A percentile compares a stretch with the other conserved stretches of the same genome.
These are phyloP conservation scores for Lycophotia porphyrea DNA, from an alignment of 2,888 invertebrate species.

Conservation along the genomic window DNA sequence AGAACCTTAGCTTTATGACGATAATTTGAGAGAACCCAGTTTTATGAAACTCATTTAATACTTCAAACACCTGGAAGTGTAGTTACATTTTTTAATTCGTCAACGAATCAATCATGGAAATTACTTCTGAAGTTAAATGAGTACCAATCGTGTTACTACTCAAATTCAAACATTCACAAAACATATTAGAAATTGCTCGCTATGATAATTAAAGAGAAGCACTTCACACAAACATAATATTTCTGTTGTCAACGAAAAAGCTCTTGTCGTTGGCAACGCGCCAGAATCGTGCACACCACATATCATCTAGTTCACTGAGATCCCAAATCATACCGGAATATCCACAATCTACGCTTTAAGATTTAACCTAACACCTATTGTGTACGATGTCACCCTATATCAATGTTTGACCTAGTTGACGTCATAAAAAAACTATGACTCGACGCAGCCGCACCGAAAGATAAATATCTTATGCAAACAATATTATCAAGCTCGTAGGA, in stretches of 20 bases:
- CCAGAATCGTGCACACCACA: conserved; percentile 70
- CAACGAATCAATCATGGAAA: conserved; percentile 3
- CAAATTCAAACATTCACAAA: conserved; percentile 28
- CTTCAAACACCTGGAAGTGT: conserved; percentile 9
- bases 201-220: conserved; percentile 37
- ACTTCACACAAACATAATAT: conserved; percentile 48
- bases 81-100: conserved; percentile 14
- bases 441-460: conserved; percentile 74
- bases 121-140: neutral
- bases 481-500: conserved; percentile 74
- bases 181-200: conserved; percentile 22
- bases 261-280: conserved; percentile 69
- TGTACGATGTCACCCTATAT: conserved; percentile 60
- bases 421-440: conserved; percentile 76
- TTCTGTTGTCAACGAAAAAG: conserved; percentile 67
- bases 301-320: conserved; percentile 61
- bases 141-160: conserved; percentile 5
- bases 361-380: conserved; percentile 26
- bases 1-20: conserved; percentile 44
- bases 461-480: conserved; percentile 82
- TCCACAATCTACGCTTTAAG: conserved; percentile 28
- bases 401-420: conserved; percentile 74
- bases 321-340: conserved; percentile 52
- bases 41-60: neutral
- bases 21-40: conserved; percentile 17